phyloP scores from a whole-genome alignment of 2,888 invertebrate genomes.

The Hipparchia semele region DNA sequence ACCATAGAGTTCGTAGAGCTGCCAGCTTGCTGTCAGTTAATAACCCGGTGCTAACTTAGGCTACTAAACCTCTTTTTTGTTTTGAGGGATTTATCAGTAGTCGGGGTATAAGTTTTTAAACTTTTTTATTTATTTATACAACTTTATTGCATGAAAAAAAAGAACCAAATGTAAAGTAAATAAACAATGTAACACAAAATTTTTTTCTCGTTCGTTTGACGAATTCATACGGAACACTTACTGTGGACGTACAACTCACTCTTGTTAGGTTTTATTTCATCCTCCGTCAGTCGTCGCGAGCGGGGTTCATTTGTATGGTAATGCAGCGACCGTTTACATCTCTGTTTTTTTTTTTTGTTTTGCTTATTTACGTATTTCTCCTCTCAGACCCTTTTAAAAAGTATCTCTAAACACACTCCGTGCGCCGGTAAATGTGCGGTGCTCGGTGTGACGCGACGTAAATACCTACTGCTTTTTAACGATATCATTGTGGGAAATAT shows the following conservation, averaged over 20 bases:
- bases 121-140: no score
- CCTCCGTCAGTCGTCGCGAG: slow-evolving; percentile 17
- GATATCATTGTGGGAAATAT: no score
- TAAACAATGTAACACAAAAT: no score
- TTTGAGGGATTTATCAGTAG: no score
- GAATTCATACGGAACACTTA: slow-evolving; percentile 14
- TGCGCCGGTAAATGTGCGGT: slow-evolving; percentile 12
- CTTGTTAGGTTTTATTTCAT: neutral
- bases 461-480: slow-evolving; percentile 1
- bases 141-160: no score
- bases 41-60: no score
- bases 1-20: no score
- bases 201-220: no score
- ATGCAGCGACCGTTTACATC: slow-evolving; percentile 70
- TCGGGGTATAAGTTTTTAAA: no score
- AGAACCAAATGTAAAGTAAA: no score
- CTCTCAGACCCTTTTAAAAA: slow-evolving; percentile 35
- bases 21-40: no score
- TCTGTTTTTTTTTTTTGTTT: slow-evolving; percentile 58
- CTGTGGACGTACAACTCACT: neutral
- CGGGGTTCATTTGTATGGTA: slow-evolving; percentile 75
- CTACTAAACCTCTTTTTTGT: no score
- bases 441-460: neutral
- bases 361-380: slow-evolving; percentile 55
- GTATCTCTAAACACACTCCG: slow-evolving; percentile 22